Evolutionary conservation across 1,140 invertebrate species (phyloP), one percentile per base, ranked within the genome.

Genomic region (Caenorhabditis tropicalis): DNA sequence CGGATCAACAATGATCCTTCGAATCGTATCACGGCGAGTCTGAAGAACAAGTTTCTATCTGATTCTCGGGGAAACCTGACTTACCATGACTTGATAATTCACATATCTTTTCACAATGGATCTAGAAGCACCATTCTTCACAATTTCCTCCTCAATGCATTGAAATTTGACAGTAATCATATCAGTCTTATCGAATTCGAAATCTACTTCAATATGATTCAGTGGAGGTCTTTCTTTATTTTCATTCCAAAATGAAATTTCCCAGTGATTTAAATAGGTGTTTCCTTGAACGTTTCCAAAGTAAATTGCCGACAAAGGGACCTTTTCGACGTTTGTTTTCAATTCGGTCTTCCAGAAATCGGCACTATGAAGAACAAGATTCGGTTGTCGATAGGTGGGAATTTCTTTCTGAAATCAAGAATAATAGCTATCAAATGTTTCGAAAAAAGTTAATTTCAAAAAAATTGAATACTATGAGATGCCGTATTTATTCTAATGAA

Each of bases 241-340:
- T 15, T 58, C n/a, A 10, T 39, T 49, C 46, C 43, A 51, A 51
- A 56, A 81, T 10, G 79, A 53, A 46, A 53, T 29, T 33, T 84
- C 70, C 65, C 65, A 84, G 27, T 84, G 83, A 58, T 58, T 84
- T 29, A 84, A 29, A 29, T 33, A 84, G 3, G 49, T 46, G 16
- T 58, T 58, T 27, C 74, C 83, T 51, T 84, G 83, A 1, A 84
- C 36, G 29, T 84, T 84, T 29, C 83, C 83, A 29, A 53, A 84
- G 7, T 49, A 24, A 7, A 84, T 43, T 0, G 83, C 43, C 7
- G 19, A 7, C 7, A 58, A 7, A 27, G 46, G 29, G 10, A 84
- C 29, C 4, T 29, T 27, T 12, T 10, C 36, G 19, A 27, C 31
- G 9, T 0, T 3, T 24, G 29, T 24, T 9, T 36, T 7, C 3